Conservation (phyloP, 2,888 invertebrate genomes). For the Xestia sexstrigata region DNA sequence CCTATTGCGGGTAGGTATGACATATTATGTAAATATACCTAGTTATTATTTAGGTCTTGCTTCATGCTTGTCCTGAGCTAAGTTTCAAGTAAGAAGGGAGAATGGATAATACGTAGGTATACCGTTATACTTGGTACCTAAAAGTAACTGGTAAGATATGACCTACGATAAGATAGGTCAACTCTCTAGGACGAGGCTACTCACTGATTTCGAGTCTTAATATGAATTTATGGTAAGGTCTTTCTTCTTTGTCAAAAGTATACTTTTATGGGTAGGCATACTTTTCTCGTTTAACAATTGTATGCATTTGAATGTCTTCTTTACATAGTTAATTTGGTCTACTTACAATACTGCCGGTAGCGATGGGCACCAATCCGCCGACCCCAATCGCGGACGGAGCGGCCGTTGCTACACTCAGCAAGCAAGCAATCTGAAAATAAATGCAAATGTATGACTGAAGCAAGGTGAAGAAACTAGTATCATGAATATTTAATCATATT, state of each 20-base stretch:
- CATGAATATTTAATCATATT: conserved; percentile 44
- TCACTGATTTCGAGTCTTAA: background rate
- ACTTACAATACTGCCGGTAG: conserved; percentile 79
- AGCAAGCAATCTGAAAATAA: conserved; percentile 78
- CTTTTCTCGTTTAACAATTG: background rate
- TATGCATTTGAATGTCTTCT: background rate
- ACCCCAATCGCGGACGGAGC: conserved; percentile 73
- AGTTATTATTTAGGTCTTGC: background rate
- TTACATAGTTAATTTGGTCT: background rate
- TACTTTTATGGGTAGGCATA: background rate
- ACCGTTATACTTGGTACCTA: background rate
- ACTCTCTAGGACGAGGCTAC: background rate
- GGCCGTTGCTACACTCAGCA: conserved; percentile 78
- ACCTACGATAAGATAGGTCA: background rate
- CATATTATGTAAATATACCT: background rate
- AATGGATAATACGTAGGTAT: background rate
- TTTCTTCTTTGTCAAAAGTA: background rate
- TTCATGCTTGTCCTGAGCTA: background rate
- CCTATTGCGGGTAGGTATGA: background rate
- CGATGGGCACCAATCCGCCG: conserved; percentile 35
- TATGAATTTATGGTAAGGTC: background rate
- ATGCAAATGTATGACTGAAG: conserved; percentile 45
- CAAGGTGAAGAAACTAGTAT: conserved; percentile 47
- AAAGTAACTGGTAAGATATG: background rate
- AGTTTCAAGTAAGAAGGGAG: background rate